Evolutionary conservation across 2,113 vertebrate species (phyloP), one percentile per base, ranked within the genome.

Genomic region (Hassar affinis): DNA sequence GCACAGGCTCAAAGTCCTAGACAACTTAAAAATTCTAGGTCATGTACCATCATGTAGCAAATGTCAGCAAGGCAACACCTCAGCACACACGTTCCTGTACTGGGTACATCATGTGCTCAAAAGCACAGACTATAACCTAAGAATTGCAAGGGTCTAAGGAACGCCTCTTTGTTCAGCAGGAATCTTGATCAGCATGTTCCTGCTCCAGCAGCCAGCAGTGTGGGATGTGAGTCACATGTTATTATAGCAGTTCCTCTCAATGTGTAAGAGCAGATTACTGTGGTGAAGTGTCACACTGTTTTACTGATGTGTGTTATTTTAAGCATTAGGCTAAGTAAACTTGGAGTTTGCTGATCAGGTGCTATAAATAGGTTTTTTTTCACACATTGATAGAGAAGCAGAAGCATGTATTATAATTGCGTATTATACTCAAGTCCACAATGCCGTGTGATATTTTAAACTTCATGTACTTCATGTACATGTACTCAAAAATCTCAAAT

Each of bases 1-100:
- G 22, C 52, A 45, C 7, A 33, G 25, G 51, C 27, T 78, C 51
- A 78, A 78, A 79, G 82, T 84, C 52, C 51, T 49, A 47, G 14
- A 69, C 12, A 38, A 11, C 11, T 56, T 20, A 47, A 33, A 33
- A 47, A 47, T 30, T 59, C 52, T 74, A 45, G 38, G 25, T 82
- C 20, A 51, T 59, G 54, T 74, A 74, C 56, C 18, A 78, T 27
- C 11, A 62, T 77, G 61, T 18, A 51, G 35, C 45, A 69, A 84
- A 81, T 52, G 83, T 87, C 84, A 89, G 62, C 79, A 88, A 80
- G 86, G 86, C 79, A 78, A 82, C 85, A 88, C 79, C 69, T 88
- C 85, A 84, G 30, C 79, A 75, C 80, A 30, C 66, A 33, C 38
- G n/a, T 59, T 35, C 42, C 25, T 54, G 76, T 59, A 74, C 38